Evolutionary conservation across 2,888 invertebrate genomes (phyloP), one percentile per base, ranked within the genome.

Genomic region (Agrochola circellaris): DNA sequence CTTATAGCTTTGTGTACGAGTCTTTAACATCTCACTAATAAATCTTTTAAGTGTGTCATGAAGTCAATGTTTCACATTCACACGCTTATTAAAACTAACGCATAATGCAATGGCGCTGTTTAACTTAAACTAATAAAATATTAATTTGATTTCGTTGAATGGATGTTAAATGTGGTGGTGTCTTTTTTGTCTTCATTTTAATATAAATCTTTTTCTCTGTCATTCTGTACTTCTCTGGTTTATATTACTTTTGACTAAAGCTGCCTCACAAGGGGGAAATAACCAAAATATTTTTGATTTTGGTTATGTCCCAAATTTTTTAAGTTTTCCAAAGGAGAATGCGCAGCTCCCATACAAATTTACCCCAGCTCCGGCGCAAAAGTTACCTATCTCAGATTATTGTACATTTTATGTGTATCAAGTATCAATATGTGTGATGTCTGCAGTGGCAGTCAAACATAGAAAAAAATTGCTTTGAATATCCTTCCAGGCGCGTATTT

Each of bases 11-110:
- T 77, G 23, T 79, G 61, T 64, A 64, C 11, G 11, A 68, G 11
- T 84, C 17, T 82, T 73, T 69, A 20, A 71, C 51, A 75, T 65
- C 13, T 79, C 48, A 82, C 64, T 73, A 9, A 73, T 61, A 64
- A 74, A 77, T 54, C 1, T 71, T 74, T 26, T 58, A 68, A 58
- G n/a, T 72, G 58, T 77, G 51, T 69, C 58, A 69, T 80, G 54
- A 67, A 79, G 70, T 86, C 77, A 75, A 69, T 84, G 79, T 82
- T 72, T 78, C 73, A 78, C 68, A 74, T 61, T 54, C 74, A 82
- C 82, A 73, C 65, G 89, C 86, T 89, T 87, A 3, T 51, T 51
- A 0, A 26, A 70, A 77, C 66, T 77, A 81, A 84, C 23, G 81
- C 83, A 76, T 73, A 79, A 58, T 75, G 79, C 83, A 82, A 70